Percentiles rank a stretch among this genome's conserved stretches.
Conservation (phyloP, 1,140 invertebrate genomes). For the Helicoverpa zea region DNA sequence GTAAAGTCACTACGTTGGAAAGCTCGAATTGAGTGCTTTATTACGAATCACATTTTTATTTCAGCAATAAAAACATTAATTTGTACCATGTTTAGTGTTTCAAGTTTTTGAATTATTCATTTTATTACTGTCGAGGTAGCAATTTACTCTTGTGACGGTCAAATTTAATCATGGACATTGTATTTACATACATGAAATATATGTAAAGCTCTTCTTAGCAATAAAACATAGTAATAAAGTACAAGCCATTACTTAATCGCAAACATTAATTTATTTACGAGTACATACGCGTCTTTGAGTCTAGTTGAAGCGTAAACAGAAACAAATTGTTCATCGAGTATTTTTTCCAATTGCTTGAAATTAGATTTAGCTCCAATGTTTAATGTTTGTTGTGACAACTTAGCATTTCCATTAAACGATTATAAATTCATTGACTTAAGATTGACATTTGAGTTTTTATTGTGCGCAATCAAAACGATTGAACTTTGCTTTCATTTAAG, state of each 20-base stretch:
- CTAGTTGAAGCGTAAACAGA: conserved; percentile 13
- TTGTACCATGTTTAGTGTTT: conserved; percentile 12
- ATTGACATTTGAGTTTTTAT: conserved; percentile 1
- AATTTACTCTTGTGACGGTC: conserved; percentile 8
- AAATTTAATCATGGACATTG: conserved; percentile 5
- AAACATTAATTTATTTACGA: conserved; percentile 7
- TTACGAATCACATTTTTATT: background rate
- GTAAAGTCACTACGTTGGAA: background rate
- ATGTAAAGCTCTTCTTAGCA: background rate
- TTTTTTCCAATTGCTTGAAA: conserved; percentile 15
- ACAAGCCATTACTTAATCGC: background rate
- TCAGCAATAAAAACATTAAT: conserved; percentile 9
- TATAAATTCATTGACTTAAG: conserved; percentile 35
- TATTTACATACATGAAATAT: background rate
- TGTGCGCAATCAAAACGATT: conserved; percentile 24
- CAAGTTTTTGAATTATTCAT: conserved; percentile 10
- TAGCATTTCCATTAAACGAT: conserved; percentile 17
- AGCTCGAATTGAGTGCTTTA: background rate
- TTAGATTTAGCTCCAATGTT: conserved; percentile 21
- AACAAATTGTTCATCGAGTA: conserved; percentile 23
- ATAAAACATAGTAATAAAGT: conserved; percentile 1
- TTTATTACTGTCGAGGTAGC: conserved; percentile 25
- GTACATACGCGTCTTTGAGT: background rate
- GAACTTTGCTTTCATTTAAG: conserved; percentile 27
- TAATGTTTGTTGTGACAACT: conserved; percentile 37